Evolutionary conservation across 2,888 invertebrate species (phyloP), one percentile per base, ranked within the genome.

Genomic region (Cryptocheilus praepositus): DNA sequence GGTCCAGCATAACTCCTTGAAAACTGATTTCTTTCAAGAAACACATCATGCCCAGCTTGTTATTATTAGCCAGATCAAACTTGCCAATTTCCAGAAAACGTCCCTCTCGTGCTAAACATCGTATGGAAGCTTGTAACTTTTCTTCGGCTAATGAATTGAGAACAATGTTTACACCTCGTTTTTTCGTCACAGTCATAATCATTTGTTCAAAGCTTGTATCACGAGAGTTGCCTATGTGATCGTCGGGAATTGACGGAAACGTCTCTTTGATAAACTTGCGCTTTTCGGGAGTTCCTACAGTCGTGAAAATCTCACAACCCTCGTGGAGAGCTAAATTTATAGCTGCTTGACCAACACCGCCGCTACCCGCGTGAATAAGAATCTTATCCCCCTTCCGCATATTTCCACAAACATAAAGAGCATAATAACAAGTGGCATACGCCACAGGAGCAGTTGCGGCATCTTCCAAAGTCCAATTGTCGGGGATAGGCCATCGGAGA

Each of bases 111-210:
- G 90, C 92, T 11, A 94, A 86, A 75, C 93, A 94, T 2, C 93
- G 89, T 0, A 93, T 86, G 0, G 93, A 93, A 0, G 93, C 95
- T 82, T 92, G 91, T 0, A 98, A 91, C 88, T 98, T 98, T 54
- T 98, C 98, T 83, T 96, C 98, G 0, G 98, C 93, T 52, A 99
- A 97, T 89, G 15, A 98, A 64, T 99, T 99, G 7, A 99, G 90
- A 0, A 98, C 95, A 61, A 98, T 89, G 84, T 99, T 96, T 0
- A 99, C 98, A 45, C 98, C 98, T 77, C 91, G 91, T 13, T 98
- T 98, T 7, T 94, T 91, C 0, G 98, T 98, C 82, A 93, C 92
- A 55, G 90, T 91, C 79, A 94, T 91, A 62, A 99, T 92, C 92
- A 97, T 93, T 74, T 93, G 92, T 87, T 98, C 98, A 87, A 99